These are phyloP conservation scores for Oxyura jamaicensis DNA, from an alignment of 2,113 vertebrate genomes.

Conservation along the genomic window DNA sequence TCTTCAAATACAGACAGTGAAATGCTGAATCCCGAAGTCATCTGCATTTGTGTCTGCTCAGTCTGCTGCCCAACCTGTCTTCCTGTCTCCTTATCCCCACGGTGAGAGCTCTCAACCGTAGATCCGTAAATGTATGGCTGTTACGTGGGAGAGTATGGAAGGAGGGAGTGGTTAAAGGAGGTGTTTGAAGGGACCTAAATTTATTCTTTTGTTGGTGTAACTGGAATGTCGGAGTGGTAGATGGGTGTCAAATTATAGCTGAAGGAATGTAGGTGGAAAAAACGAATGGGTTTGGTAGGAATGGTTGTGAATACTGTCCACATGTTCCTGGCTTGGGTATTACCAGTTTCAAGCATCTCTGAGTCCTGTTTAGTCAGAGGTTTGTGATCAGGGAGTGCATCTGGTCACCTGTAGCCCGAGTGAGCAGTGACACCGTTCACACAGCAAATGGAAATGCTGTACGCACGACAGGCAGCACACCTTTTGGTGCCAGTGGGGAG, in stretches of 20 bases:
- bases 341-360: neutral
- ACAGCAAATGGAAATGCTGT: neutral
- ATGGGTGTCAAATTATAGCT: neutral
- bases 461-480: accelerated
- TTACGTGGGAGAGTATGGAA: neutral
- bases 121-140: neutral
- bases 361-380: neutral
- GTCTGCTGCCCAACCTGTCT: neutral
- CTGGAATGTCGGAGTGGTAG: neutral
- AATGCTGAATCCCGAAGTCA: neutral
- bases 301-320: neutral
- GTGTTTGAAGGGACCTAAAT: neutral
- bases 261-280: neutral
- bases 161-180: neutral
- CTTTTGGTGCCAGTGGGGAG: neutral
- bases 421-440: neutral
- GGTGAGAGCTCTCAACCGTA: neutral
- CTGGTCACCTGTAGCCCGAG: neutral
- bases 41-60: neutral
- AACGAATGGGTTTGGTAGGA: neutral
- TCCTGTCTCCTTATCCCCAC: neutral
- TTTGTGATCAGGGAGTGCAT: neutral
- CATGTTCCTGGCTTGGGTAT: neutral
- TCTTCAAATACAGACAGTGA: neutral
- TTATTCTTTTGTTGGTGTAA: neutral